Base-by-base conservation (phyloP, 2,888 invertebrate species). In the Melanophora roralis region DNA sequence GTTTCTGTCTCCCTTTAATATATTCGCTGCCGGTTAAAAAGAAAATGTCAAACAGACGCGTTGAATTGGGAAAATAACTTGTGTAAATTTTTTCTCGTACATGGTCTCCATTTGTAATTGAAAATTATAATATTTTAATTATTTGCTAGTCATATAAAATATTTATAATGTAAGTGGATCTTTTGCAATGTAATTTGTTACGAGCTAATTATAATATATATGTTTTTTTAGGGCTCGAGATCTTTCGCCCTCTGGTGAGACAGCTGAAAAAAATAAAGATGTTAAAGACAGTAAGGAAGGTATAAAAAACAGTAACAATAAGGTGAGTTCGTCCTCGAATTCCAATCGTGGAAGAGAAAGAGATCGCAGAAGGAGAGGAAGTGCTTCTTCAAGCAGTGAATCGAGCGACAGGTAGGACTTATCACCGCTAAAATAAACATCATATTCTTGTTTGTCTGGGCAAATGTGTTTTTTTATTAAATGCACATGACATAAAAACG, bases 301-400 rank as follows among this genome's bases (percentile, higher is more conserved):
- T 34, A 43, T 68, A 40, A 85, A 88, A 80, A 86, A 86, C 14
- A 69, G 76, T 40, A 82, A 83, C 64, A 79, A 83, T 60, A 81
- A 83, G 72, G 80, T 80, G 38, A 81, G 80, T 34, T 81, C 84
- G 0, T 83, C 83, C 9, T 85, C 87, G 3, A 87, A 85, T 73
- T 83, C 86, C 34, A 84, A 81, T 51, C 84, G 85, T 4, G 85
- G 89, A 2, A 84, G 89, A 65, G 89, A 89, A 73, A 86, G 89
- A 9, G 89, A 89, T 64, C 87, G 89, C 36, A 87, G 89, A 77
- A 93, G 92, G 74, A 86, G 89, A n/a, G 90, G 89, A 21, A 95
- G 95, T 21, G 95, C 94, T 43, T 94, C 95, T 0, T 95, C 95
- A 78, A 95, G 95, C 85, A 95, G 95, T 87, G 95, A 95, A 69